These are phyloP conservation scores for Delichon dasypus DNA, from an alignment of 2,797 vertebrate genomes.

Conservation along the genomic window DNA sequence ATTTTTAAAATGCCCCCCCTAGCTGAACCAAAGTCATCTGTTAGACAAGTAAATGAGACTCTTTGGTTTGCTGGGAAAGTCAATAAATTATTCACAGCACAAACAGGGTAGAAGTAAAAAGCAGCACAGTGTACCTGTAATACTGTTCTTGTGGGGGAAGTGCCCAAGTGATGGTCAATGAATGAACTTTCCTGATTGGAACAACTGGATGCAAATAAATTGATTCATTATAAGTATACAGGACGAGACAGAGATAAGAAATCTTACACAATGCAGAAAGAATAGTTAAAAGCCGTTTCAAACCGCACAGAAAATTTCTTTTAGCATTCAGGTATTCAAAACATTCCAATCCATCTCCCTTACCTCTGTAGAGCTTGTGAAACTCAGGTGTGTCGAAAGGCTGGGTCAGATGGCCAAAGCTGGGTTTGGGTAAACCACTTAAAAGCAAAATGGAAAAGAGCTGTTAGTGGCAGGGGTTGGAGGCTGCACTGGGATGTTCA, in stretches of 20 bases:
- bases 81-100: not conserved
- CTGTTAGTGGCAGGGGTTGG: not conserved
- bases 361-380: slow-evolving; percentile 93
- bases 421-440: slow-evolving; percentile 83
- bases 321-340: not conserved
- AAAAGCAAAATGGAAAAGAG: slow-evolving; percentile 49
- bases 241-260: not conserved
- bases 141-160: slow-evolving; percentile 89
- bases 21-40: not conserved
- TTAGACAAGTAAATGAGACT: not conserved
- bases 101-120: not conserved
- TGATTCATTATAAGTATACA: not conserved
- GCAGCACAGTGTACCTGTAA: slow-evolving; percentile 84
- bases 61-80: not conserved
- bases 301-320: not conserved
- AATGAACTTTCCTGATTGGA: slow-evolving; percentile 92
- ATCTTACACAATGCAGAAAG: not conserved
- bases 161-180: slow-evolving; percentile 92
- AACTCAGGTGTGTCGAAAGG: slow-evolving; percentile 92
- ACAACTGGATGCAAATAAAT: slow-evolving; percentile 82
- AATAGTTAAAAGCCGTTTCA: not conserved
- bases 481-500: not conserved
- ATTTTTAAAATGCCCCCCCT: not conserved
- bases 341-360: slow-evolving; percentile 6
- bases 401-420: slow-evolving; percentile 86